Percentiles rank a stretch among this genome's conserved stretches.
These are phyloP conservation scores for Synodontis membranacea DNA, from an alignment of 2,113 vertebrate species.

Conservation along the genomic window DNA sequence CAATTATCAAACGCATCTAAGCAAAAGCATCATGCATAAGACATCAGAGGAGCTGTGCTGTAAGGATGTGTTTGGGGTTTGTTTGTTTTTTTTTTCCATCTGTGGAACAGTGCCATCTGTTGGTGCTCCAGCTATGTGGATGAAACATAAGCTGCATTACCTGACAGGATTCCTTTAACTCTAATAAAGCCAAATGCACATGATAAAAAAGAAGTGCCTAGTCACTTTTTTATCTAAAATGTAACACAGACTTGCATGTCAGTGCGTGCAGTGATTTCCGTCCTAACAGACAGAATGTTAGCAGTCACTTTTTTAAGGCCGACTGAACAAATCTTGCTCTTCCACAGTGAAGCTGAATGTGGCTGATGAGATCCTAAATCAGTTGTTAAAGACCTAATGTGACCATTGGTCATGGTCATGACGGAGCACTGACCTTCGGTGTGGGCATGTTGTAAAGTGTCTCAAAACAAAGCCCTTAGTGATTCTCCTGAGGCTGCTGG, in stretches of 20 bases:
- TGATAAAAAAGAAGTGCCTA: neutral
- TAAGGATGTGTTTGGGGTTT: neutral
- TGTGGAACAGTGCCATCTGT: conserved; percentile 67
- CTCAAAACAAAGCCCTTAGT: conserved; percentile 25
- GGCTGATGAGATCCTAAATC: conserved; percentile 29
- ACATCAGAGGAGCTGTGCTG: neutral
- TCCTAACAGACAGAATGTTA: neutral
- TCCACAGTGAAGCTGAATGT: neutral
- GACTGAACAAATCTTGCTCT: neutral
- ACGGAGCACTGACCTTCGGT: neutral
- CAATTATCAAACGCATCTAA: conserved; percentile 36
- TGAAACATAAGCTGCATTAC: neutral
- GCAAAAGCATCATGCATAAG: conserved; percentile 44
- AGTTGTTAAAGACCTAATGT: conserved; percentile 31
- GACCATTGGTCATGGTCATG: neutral
- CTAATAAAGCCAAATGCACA: neutral
- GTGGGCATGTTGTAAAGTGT: conserved; percentile 7
- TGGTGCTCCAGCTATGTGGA: conserved; percentile 30
- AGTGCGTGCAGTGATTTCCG: neutral
- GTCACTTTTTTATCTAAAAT: neutral
- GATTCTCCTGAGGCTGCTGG: conserved; percentile 13
- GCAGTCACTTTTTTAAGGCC: neutral
- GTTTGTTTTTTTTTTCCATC: neutral
- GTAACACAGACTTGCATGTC: neutral
- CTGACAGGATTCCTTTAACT: neutral